Evolutionary conservation across 2,797 vertebrate species (phyloP).

Genomic region (Spondyliosoma cantharus): DNA sequence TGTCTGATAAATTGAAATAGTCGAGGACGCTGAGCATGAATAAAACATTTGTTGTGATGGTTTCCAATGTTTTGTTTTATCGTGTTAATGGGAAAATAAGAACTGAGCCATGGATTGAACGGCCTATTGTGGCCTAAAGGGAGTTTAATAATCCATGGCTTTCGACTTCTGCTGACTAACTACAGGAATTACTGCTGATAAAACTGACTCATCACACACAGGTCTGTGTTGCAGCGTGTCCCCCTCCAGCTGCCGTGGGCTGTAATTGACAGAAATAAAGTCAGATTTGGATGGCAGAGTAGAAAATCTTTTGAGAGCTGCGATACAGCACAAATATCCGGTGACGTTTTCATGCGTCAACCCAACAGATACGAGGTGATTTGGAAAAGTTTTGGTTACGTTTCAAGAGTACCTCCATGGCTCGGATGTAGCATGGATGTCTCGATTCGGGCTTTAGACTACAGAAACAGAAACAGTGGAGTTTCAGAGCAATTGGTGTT

Average conservation of each 20-base stretch:
- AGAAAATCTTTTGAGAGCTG: neutral
- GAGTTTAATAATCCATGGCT: conserved; percentile 37
- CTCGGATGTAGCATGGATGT: neutral
- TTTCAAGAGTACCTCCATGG: too few species aligned
- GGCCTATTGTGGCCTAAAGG: neutral
- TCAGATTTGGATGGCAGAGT: conserved; percentile 9
- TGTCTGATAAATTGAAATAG: conserved; percentile 2
- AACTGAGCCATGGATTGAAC: conserved; percentile 4
- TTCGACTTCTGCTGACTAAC: conserved; percentile 10
- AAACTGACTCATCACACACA: neutral
- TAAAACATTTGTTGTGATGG: conserved; percentile 14
- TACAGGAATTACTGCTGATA: conserved; percentile 12
- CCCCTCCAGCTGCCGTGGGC: conserved; percentile 9
- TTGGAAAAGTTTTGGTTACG: neutral
- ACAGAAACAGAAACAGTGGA: neutral
- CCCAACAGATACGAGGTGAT: neutral
- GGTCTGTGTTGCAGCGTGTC: conserved; percentile 9
- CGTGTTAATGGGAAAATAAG: neutral
- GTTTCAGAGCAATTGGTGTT: neutral
- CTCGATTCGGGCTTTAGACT: neutral
- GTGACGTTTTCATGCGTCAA: neutral
- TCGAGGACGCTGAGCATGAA: neutral
- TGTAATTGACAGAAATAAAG: conserved; percentile 20
- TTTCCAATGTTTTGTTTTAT: conserved; percentile 16
- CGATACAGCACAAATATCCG: conserved; percentile 1